Evolutionary conservation across 2,797 vertebrate genomes (phyloP).

Genomic region (Gorsachius magnificus): DNA sequence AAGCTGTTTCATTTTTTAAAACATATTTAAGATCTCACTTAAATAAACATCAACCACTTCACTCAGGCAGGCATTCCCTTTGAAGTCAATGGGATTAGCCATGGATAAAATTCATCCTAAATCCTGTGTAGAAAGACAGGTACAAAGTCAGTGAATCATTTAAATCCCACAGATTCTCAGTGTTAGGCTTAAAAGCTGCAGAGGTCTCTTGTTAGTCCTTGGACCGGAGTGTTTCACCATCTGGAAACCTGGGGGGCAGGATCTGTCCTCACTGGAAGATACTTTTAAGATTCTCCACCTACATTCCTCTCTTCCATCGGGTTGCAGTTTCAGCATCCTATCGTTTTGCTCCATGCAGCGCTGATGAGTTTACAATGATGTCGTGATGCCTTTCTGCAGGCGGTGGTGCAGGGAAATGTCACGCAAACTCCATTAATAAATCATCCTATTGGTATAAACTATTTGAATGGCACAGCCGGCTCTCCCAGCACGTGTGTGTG

Average conservation of each 20-base stretch:
- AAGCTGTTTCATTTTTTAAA: background rate
- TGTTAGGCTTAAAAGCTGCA: slow-evolving; percentile 14
- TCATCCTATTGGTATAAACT: slow-evolving; percentile 19
- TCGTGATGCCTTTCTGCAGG: slow-evolving; percentile 16
- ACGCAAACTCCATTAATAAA: slow-evolving; percentile 57
- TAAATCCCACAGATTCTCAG: background rate
- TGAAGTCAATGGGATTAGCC: slow-evolving; percentile 56
- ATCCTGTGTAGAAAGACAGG: slow-evolving; percentile 39
- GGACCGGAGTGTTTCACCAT: background rate
- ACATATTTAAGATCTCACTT: slow-evolving; percentile 13
- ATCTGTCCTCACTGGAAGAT: background rate
- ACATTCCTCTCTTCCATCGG: background rate
- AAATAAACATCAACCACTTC: slow-evolving; percentile 30
- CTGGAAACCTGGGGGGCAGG: background rate
- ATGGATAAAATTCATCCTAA: slow-evolving; percentile 50
- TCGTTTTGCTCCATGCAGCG: background rate
- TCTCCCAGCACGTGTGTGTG: background rate
- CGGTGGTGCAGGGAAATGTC: slow-evolving; percentile 13
- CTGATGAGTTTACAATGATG: slow-evolving; percentile 23
- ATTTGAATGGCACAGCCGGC: background rate
- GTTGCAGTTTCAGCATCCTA: background rate
- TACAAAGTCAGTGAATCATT: slow-evolving; percentile 15
- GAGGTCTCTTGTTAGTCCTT: background rate
- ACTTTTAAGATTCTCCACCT: background rate
- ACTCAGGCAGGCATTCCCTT: slow-evolving; percentile 12